Percentiles rank a stretch among this genome's conserved stretches.
phyloP scores from a whole-genome alignment of 2,113 vertebrate genomes.

The Leptodactylus fuscus region DNA sequence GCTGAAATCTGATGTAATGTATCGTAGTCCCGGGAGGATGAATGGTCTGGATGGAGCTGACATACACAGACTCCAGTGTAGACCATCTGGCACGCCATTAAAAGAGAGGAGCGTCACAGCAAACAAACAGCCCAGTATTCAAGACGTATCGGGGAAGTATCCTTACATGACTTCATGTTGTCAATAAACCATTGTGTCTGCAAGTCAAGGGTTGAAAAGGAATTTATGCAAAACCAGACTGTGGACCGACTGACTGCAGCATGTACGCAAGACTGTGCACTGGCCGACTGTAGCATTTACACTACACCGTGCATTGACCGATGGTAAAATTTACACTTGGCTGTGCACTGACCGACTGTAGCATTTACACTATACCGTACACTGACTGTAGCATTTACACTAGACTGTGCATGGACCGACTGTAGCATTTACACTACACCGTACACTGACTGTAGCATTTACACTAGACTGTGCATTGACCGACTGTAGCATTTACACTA shows the following conservation, averaged over 20 bases:
- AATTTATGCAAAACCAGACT: not conserved
- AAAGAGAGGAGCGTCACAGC: not conserved
- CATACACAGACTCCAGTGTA: conserved; percentile 54
- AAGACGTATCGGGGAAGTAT: conserved; percentile 20
- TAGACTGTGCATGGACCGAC: no score
- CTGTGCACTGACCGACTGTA: no score
- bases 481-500: no score
- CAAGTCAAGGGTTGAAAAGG: not conserved
- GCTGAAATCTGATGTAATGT: conserved; percentile 72
- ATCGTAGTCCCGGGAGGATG: conserved; percentile 65
- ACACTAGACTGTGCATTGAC: no score
- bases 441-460: no score
- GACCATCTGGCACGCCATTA: conserved; percentile 65
- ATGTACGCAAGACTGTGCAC: not conserved
- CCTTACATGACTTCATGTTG: conserved; percentile 41
- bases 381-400: no score
- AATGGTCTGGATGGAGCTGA: conserved; percentile 27
- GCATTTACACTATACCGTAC: no score
- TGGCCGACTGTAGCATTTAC: no score
- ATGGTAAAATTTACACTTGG: no score
- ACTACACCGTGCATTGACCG: no score
- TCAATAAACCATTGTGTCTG: conserved; percentile 45
- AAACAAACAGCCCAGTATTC: conserved; percentile 46
- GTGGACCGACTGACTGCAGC: not conserved
- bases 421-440: no score